A percentile compares a stretch with the other conserved stretches of the same genome.
Conservation (phyloP, 1,140 invertebrate genomes). For the Microplitis mediator region DNA sequence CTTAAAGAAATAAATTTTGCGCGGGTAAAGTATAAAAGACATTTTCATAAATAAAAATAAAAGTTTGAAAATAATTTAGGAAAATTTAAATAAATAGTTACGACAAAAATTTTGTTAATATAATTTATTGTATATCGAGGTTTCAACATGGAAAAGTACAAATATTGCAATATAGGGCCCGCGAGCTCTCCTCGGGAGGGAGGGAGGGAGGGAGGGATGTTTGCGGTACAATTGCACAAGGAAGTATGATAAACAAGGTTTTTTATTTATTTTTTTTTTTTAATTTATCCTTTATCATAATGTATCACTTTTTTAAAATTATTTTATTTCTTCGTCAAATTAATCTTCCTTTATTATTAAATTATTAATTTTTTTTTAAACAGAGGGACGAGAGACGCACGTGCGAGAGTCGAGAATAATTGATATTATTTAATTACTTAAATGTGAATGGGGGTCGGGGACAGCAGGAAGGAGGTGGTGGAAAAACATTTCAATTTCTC, state of each 20-base stretch:
- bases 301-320: slow-evolving; percentile 8
- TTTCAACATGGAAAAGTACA: slow-evolving; percentile 65
- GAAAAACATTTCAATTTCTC: neutral
- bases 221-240: slow-evolving; percentile 33
- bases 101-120: slow-evolving; percentile 60
- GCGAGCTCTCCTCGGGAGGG: slow-evolving; percentile 59
- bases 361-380: neutral
- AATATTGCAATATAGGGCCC: slow-evolving; percentile 64
- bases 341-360: neutral
- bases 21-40: too few relatives aligned
- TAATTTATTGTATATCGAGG: slow-evolving; percentile 65
- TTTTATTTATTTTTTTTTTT: neutral
- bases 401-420: slow-evolving; percentile 26
- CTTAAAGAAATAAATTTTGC: too few relatives aligned
- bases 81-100: slow-evolving; percentile 19
- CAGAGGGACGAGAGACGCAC: slow-evolving; percentile 41
- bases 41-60: too few relatives aligned
- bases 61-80: too few relatives aligned
- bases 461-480: slow-evolving; percentile 15
- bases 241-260: slow-evolving; percentile 13
- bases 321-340: neutral
- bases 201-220: slow-evolving; percentile 58
- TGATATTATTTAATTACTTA: neutral
- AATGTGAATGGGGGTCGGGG: slow-evolving; percentile 1
- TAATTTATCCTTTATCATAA: neutral